A percentile compares a stretch with the other conserved stretches of the same genome.
These are phyloP conservation scores for Tipula lateralis DNA, from an alignment of 2,888 invertebrate genomes.

Conservation along the genomic window DNA sequence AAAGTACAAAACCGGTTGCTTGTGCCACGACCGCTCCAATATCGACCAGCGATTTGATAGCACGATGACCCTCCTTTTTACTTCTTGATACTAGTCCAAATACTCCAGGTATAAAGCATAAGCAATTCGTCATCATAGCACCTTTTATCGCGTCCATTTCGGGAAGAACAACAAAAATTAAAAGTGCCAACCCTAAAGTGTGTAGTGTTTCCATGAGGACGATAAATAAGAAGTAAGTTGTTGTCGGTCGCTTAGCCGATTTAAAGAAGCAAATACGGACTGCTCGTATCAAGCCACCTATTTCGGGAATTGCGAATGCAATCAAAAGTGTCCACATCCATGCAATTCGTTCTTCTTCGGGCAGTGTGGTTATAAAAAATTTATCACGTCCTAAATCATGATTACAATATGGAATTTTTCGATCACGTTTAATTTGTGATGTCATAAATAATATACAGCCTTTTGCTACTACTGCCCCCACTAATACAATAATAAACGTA, in stretches of 20 bases:
- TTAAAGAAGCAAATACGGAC: constrained; percentile 87
- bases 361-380: constrained; percentile 73
- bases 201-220: constrained; percentile 84
- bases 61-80: constrained; percentile 73
- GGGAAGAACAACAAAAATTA: constrained; percentile 85
- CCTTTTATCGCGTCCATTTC: constrained; percentile 91
- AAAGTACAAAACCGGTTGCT: constrained; percentile 84
- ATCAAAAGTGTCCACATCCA: constrained; percentile 92
- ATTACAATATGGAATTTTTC: constrained; percentile 75
- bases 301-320: constrained; percentile 82
- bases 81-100: constrained; percentile 74
- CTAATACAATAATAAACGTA: constrained; percentile 79
- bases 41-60: constrained; percentile 75
- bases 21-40: constrained; percentile 82
- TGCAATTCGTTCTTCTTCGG: constrained; percentile 79
- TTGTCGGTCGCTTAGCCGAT: constrained; percentile 67
- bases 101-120: constrained; percentile 78
- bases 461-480: constrained; percentile 81
- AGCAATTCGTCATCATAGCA: constrained; percentile 92
- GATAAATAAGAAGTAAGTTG: constrained; percentile 52
- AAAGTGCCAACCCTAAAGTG: constrained; percentile 76
- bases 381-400: constrained; percentile 79
- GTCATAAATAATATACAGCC: constrained; percentile 88
- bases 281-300: constrained; percentile 79
- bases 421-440: constrained; percentile 75